Evolutionary conservation across 2,888 invertebrate genomes (phyloP), one percentile per base, ranked within the genome.

Genomic region (Idaea aversata): DNA sequence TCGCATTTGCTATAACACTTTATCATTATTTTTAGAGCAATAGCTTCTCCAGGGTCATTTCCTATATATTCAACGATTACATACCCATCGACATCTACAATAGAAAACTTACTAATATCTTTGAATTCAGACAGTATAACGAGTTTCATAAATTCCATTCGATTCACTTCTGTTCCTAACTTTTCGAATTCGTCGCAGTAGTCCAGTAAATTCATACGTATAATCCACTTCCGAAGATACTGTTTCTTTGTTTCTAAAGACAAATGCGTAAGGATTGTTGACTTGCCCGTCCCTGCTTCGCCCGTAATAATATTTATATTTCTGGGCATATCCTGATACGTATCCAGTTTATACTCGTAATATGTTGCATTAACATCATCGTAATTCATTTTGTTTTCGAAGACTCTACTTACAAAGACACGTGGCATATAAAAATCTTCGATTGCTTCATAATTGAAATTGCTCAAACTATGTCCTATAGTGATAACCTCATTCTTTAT

Each of bases 251-350:
- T 72, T 61, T 65, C 66, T 6, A 72, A 15, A 5, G 75, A 68
- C 15, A 76, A 61, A 25, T 76, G 71, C 3, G 73, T 74, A 0
- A 76, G 67, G 6, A 75, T 34, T 34, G 69, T 75, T 25, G 76
- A 73, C 57, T 76, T 76, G 0, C 76, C 76, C 76, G 75, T 76
- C 0, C 76, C 76, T 0, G 75, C 72, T 57, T 58, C 57, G 13
- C 58, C 65, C 36, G 61, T 16, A 10, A 65, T 38, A 15, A 65
- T 38, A n/a, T 61, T 15, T 34, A 65, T 59, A 59, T 65, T 34
- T 13, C 36, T 59, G n/a, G 58, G 10, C 58, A 59, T 15, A 34
- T 59, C 59, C 4, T 59, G 25, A 59, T 15, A 34, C n/a, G 34
- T 34, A 34, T 15, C 34, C 15, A 16, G 47, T 34, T 60, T 5